Base-by-base conservation (phyloP, 2,888 invertebrate species). In the Autographa pulchrina region DNA sequence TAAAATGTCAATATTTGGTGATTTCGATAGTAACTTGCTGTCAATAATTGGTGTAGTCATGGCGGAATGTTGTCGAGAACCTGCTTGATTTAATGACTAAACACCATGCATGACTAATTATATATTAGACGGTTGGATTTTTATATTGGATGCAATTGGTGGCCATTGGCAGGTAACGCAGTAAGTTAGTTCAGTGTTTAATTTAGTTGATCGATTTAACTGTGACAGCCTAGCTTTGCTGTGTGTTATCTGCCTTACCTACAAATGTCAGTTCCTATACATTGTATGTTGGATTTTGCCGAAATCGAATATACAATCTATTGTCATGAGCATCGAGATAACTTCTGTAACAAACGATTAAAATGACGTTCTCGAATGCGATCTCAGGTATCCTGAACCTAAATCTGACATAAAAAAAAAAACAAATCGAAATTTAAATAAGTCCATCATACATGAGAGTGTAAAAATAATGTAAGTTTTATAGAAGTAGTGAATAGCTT, bases 391-490 rank as follows among this genome's bases (percentile, higher is more conserved):
- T 67, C 58, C 56, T 25, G 63, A 69, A 70, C 32, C 25, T 16
- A 52, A 31, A 59, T 58, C 32, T 43, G 62, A 66, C 69, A 72
- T 77, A 35, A 48, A 67, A 25, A 25, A 25, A 68, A 58, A n/a
- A 72, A 72, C 68, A 68, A 43, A 74, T 66, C 38, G 52, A 67
- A 72, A 66, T 72, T 73, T 65, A 59, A 72, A 63, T 77, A 77
- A 74, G 72, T 68, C 68, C 78, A 70, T 74, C 77, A 75, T 84
- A 80, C 81, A 84, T 84, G 86, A 84, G 87, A 83, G 89, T 92
- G 92, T 94, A 93, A 89, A 94, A 93, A 92, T 92, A 90, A 87
- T 85, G 85, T 94, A 94, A 93, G 93, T 89, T 91, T 87, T 88
- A 89, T 92, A 92, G 90, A 77, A 75, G 89, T 92, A 94, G 92